Base-by-base conservation (phyloP, 2,113 vertebrate genomes). In the Nyctereutes procyonoides region DNA sequence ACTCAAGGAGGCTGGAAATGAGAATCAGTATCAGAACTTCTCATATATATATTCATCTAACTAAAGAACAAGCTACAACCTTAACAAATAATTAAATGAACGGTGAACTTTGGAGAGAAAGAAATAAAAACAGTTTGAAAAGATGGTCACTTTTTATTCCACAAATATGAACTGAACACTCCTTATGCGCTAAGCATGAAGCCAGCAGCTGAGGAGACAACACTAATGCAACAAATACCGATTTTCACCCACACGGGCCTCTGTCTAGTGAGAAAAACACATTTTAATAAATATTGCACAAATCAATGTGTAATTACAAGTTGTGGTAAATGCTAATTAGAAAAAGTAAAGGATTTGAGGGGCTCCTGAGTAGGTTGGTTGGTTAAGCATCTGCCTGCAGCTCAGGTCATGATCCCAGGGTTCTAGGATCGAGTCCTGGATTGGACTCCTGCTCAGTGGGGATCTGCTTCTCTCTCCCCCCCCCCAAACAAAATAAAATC, bases 71-170 rank as follows among this genome's bases (percentile, higher is more conserved):
- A 56, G 48, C 48, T 79, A 86, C 65, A 80, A 28, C 76, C 55
- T 8, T 81, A 88, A 30, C 88, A 94, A 90, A 88, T 74, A 96
- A 77, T 32, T 60, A 10, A 56, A 73, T 74, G 84, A 95, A 48
- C 65, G 35, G 58, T 56, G 32, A 91, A 84, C 35, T 55, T 92
- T 81, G n/a, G 80, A 62, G 65, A 88, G 55, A 38, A 97, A 93
- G 56, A 71, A 88, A 67, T n/a, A n/a, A 88, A 94, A 96, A 65
- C 26, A 90, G 53, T 35, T 67, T 65, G 60, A 94, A 51, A 80
- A 84, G 35, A 67, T 90, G 43, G 74, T 90, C 53, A 76, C 28
- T 32, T 80, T 87, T 48, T 35, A n/a, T 12, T 3, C 12, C 19
- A 38, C 74, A 82, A 24, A 77, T 92, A 19, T 63, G 92, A 92